Conservation (phyloP, 2,797 vertebrate genomes). For the Sandelia bainsii region DNA sequence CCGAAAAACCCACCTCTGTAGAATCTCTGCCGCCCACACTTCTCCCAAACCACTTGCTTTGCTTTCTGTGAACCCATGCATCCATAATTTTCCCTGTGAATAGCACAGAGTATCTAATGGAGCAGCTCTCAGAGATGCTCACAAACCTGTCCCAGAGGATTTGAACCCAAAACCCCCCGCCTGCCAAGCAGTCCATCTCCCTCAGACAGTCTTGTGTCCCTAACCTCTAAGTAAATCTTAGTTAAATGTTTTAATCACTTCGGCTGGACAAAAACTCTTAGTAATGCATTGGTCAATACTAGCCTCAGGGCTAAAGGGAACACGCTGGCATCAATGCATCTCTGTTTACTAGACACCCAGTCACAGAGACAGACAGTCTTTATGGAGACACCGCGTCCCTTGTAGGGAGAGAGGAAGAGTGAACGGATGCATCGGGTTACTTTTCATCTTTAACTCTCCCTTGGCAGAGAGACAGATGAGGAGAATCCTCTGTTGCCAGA, state of each 20-base stretch:
- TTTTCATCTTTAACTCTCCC: slow-evolving; percentile 74
- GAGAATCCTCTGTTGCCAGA: slow-evolving; percentile 48
- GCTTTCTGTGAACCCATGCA: slow-evolving; percentile 15
- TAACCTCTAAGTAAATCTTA: slow-evolving; percentile 63
- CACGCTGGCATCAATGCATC: slow-evolving; percentile 58
- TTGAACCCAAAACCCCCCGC: slow-evolving; percentile 45
- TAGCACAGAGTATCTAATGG: slow-evolving; percentile 50
- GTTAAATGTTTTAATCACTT: slow-evolving; percentile 74
- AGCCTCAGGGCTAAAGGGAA: slow-evolving; percentile 63
- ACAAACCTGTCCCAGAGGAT: slow-evolving; percentile 42
- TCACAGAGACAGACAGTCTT: slow-evolving; percentile 57
- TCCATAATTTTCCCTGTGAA: slow-evolving; percentile 44
- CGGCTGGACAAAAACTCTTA: slow-evolving; percentile 69
- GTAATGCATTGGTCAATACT: slow-evolving; percentile 71
- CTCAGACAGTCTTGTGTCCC: slow-evolving; percentile 43
- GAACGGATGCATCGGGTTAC: slow-evolving; percentile 49
- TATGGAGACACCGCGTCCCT: slow-evolving; percentile 55
- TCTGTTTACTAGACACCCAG: slow-evolving; percentile 68
- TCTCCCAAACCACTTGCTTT: not conserved
- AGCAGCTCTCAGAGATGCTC: slow-evolving; percentile 25
- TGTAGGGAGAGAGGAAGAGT: slow-evolving; percentile 34
- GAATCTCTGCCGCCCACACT: not conserved
- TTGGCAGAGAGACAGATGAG: slow-evolving; percentile 53
- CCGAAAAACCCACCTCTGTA: not conserved
- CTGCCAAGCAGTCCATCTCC: slow-evolving; percentile 42